Percentiles rank a stretch among this genome's conserved stretches.
Conservation (phyloP, 2,113 vertebrate species). For the Colius striatus region DNA sequence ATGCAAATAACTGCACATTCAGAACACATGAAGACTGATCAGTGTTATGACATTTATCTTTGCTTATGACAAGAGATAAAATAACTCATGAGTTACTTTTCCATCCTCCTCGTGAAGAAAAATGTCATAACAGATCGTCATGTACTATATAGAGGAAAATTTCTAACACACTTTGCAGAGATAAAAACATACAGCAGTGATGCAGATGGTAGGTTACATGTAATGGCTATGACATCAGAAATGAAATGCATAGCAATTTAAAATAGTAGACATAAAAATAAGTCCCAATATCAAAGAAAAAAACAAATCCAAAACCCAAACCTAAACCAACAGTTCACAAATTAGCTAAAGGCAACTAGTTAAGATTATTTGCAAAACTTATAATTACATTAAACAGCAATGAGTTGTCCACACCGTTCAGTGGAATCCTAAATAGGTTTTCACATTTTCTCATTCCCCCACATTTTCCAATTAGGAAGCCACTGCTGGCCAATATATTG, state of each 20-base stretch:
- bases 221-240: conserved; percentile 17
- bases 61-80: conserved; percentile 34
- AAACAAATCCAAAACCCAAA: background rate
- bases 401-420: background rate
- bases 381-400: background rate
- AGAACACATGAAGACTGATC: conserved; percentile 35
- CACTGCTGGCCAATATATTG: background rate
- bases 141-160: background rate
- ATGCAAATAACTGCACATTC: conserved; percentile 41
- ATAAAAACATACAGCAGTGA: background rate
- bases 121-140: background rate
- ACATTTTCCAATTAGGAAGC: background rate
- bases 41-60: conserved; percentile 65
- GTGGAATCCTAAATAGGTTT: background rate
- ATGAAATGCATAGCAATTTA: background rate
- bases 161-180: background rate
- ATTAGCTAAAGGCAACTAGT: background rate
- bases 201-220: background rate
- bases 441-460: background rate
- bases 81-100: background rate
- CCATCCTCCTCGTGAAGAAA: conserved; percentile 4
- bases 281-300: background rate
- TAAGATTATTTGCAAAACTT: background rate
- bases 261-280: background rate
- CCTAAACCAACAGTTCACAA: background rate